Base-by-base conservation (phyloP, 2,797 vertebrate species). In the Urophycis tenuis region DNA sequence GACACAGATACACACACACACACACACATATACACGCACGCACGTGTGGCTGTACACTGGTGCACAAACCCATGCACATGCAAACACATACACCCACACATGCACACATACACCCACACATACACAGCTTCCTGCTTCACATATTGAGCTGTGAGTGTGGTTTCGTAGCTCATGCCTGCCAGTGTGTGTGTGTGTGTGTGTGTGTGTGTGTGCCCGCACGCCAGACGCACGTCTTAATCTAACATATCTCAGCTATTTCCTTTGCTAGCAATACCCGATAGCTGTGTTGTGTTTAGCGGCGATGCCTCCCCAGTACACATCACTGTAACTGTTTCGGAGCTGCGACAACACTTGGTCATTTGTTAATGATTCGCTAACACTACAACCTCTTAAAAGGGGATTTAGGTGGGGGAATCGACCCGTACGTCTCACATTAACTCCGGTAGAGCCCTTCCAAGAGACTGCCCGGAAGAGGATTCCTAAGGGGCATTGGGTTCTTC, bases 101-200 rank as follows among this genome's bases (percentile, higher is more conserved):
- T 12, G 11, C 36, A 39, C 36, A 3, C 15, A 5, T 31, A 82
- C 36, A 45, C 41, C 17, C 41, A 45, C 41, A 17, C 22, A 60
- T 22, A 60, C 22, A n/a, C 72, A 74, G 83, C 82, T 85, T 83
- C 87, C 88, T 85, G 83, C 88, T 88, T 79, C 88, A 88, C 91
- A 89, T 91, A 90, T 92, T 90, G 87, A n/a, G n/a, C n/a, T n/a
- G n/a, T n/a, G n/a, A 86, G 87, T 73, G 87, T 85, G 88, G 89
- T 90, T 91, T 90, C 87, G 88, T 88, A 81, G 85, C 84, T 70
- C n/a, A 71, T 74, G 89, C 86, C 88, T 90, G 88, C 91, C 89
- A 91, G 87, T 75, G 71, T 89, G 85, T 86, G 81, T 87, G 79
- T 86, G 75, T 84, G 76, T 81, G 73, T 82, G 64, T 31, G 73